These are phyloP conservation scores for Trichomycterus rosablanca DNA, from an alignment of 2,113 vertebrate species.

Conservation along the genomic window DNA sequence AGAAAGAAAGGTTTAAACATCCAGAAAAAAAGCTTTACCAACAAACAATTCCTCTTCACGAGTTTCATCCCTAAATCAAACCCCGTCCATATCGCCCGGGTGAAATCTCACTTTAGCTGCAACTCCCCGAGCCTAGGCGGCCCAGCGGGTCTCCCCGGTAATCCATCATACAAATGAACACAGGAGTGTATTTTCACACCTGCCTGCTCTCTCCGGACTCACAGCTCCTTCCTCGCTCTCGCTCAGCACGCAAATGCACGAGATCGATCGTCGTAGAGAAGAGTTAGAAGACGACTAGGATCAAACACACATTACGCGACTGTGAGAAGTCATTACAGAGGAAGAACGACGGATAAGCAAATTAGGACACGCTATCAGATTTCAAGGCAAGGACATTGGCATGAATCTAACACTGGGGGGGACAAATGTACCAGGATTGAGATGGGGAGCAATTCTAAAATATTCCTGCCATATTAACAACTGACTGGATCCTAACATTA, in stretches of 20 bases:
- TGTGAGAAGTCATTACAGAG: slow-evolving; percentile 14
- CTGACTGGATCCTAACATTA: too few relatives aligned
- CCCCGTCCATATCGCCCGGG: slow-evolving; percentile 16
- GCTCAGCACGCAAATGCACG: slow-evolving; percentile 26
- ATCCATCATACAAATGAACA: slow-evolving; percentile 60
- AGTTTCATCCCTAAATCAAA: background rate
- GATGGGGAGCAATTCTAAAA: too few relatives aligned
- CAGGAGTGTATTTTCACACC: slow-evolving; percentile 50
- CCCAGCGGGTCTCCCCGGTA: slow-evolving; percentile 37
- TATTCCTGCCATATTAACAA: too few relatives aligned
- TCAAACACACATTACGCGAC: slow-evolving; percentile 20
- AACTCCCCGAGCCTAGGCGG: slow-evolving; percentile 49
- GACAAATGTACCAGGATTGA: too few relatives aligned
- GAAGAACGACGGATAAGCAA: too few relatives aligned
- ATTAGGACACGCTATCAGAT: too few relatives aligned
- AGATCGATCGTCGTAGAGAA: slow-evolving; percentile 35
- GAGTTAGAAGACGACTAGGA: slow-evolving; percentile 15
- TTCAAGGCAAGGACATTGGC: too few relatives aligned
- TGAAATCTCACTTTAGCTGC: slow-evolving; percentile 37
- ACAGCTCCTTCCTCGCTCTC: slow-evolving; percentile 30
- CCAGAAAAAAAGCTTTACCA: too few relatives aligned
- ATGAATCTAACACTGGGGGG: too few relatives aligned
- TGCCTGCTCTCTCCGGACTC: slow-evolving; percentile 47
- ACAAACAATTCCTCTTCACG: slow-evolving; percentile 7
- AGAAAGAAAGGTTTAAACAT: too few relatives aligned